These are phyloP conservation scores for Mimas tiliae DNA, from an alignment of 2,888 invertebrate genomes.

Conservation along the genomic window DNA sequence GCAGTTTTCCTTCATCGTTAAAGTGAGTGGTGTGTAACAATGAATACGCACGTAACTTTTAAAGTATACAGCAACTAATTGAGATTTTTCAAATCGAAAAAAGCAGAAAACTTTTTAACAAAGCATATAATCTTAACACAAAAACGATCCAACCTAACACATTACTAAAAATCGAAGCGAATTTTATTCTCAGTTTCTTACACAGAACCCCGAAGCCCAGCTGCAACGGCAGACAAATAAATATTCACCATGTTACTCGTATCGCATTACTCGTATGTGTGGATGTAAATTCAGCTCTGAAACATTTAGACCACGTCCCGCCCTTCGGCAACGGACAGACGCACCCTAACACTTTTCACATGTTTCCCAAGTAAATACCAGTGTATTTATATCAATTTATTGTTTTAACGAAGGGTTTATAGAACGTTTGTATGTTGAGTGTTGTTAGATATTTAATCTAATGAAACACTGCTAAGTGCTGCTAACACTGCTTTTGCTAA, in stretches of 20 bases:
- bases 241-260: conserved; percentile 29
- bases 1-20: no score
- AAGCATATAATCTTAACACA: no score
- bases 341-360: conserved; percentile 49
- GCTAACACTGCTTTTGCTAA: no score
- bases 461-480: no score
- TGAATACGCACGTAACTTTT: no score
- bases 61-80: no score
- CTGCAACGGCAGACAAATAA: conserved; percentile 28
- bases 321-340: conserved; percentile 50
- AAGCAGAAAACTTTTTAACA: neutral
- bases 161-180: conserved; percentile 2
- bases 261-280: conserved; percentile 32
- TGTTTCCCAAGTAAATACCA: conserved; percentile 66
- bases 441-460: no score
- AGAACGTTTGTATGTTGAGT: neutral
- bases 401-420: conserved; percentile 40
- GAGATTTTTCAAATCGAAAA: no score
- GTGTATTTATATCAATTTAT: conserved; percentile 49
- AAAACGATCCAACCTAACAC: neutral
- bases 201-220: conserved; percentile 1
- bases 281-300: conserved; percentile 70
- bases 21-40: no score
- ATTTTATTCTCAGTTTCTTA: neutral
- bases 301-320: conserved; percentile 77